phyloP scores from a whole-genome alignment of 2,888 invertebrate genomes.

The Polydrusus tereticollis region DNA sequence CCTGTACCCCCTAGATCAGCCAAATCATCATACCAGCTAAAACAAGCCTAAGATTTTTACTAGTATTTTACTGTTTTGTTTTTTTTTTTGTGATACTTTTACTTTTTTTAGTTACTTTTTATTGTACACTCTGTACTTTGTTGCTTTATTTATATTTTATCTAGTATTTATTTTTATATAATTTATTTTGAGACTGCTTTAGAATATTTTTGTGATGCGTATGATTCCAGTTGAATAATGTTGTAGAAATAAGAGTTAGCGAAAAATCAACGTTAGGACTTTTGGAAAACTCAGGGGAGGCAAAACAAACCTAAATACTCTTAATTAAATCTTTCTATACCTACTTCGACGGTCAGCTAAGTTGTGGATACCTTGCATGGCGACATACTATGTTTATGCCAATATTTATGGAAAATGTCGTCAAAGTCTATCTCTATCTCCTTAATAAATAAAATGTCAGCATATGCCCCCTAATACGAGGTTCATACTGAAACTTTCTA shows the following conservation, averaged over 20 bases:
- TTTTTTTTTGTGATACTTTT: constrained; percentile 41
- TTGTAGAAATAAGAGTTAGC: not conserved
- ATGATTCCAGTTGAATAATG: not conserved
- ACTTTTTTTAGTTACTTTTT: constrained; percentile 38
- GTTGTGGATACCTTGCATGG: too few relatives aligned
- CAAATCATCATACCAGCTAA: constrained; percentile 56
- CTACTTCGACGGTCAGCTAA: not conserved
- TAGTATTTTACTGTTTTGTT: constrained; percentile 22
- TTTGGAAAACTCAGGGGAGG: too few relatives aligned
- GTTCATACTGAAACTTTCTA: too few relatives aligned
- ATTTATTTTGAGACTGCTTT: constrained; percentile 21
- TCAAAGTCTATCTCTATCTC: too few relatives aligned
- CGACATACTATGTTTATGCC: too few relatives aligned
- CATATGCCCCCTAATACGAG: too few relatives aligned
- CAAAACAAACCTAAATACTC: too few relatives aligned
- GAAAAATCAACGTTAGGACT: not conserved
- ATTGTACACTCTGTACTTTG: constrained; percentile 23
- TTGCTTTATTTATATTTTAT: constrained; percentile 20
- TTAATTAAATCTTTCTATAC: not conserved
- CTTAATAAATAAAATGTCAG: too few relatives aligned
- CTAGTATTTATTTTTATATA: constrained; percentile 38
- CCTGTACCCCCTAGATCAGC: constrained; percentile 55
- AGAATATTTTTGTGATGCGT: constrained; percentile 3
- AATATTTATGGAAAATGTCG: too few relatives aligned
- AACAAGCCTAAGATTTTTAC: constrained; percentile 35